Evolutionary conservation across 2,113 vertebrate species (phyloP).

Genomic region (Tetrax tetrax): DNA sequence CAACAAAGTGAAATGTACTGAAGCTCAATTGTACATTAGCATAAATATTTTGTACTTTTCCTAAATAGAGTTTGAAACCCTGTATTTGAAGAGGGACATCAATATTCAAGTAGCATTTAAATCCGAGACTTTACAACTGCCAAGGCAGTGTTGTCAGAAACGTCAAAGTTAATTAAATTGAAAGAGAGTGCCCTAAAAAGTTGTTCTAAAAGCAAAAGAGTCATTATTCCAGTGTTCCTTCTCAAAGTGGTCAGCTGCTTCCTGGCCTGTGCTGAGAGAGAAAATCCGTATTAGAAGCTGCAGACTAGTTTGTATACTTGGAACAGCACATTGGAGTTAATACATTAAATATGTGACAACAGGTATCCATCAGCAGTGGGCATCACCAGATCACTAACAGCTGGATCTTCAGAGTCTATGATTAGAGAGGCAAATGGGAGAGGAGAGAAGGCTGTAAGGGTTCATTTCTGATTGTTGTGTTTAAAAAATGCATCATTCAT

Average conservation of each 20-base stretch:
- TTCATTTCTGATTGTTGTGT: not conserved
- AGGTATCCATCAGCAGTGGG: not conserved
- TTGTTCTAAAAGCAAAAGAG: slow-evolving; percentile 3
- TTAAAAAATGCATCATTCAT: not conserved
- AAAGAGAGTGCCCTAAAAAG: not conserved
- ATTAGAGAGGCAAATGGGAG: not conserved
- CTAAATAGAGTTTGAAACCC: not conserved
- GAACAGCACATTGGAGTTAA: not conserved
- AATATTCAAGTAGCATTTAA: not conserved
- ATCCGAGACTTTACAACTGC: not conserved
- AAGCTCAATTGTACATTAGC: not conserved
- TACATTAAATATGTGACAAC: not conserved
- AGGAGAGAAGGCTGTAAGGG: not conserved
- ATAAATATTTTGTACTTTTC: not conserved
- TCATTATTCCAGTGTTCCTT: slow-evolving; percentile 12
- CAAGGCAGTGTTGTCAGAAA: not conserved
- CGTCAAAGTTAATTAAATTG: not conserved
- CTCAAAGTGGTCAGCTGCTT: not conserved
- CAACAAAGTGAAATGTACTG: not conserved
- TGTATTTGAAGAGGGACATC: not conserved
- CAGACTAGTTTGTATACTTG: not conserved
- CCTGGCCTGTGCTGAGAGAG: not conserved
- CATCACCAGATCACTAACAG: not conserved
- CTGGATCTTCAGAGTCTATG: not conserved
- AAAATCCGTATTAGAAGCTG: not conserved